Base-by-base conservation (phyloP, 2,113 vertebrate genomes). In the Thamnophis sirtalis region DNA sequence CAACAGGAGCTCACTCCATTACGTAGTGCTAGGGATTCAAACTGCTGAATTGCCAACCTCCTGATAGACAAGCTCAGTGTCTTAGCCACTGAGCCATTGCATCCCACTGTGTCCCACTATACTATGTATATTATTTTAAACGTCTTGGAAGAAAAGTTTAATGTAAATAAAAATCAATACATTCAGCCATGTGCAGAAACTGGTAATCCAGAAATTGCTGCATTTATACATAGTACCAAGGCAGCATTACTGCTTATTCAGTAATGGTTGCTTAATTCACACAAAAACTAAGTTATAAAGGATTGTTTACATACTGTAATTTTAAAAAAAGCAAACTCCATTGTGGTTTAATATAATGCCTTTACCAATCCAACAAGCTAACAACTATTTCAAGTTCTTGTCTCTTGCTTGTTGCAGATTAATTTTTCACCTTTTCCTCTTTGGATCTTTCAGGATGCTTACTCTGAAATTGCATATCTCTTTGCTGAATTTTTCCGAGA, bases 401-500 rank as follows among this genome's bases (percentile, higher is more conserved):
- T 89, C 92, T 91, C 91, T 73, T 85, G 26, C 89, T 19, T 87
- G 15, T 93, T 33, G 80, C 53, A 33, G 86, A 91, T 87, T 92
- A 91, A 86, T 95, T 84, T 88, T 90, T 55, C 90, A 1, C 58
- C 6, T 38, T 53, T 50, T 58, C 7, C 9, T 91, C 53, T 84
- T 55, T 80, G 19, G 95, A 93, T 0, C 95, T 96, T 58, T 2
- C 96, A 99, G 99, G 99, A 99, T 1, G 99, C 99, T 17, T 99
- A 99, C 96, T 99, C 99, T 0, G 99, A 99, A 96, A 99, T 99
- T n/a, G 99, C 99, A 93, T 99, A 99, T 97, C 98, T 99, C 95
- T 99, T 99, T 28, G 99, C 99, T 0, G 99, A 99, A 95, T 99
- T 99, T 93, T 99, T 99, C 97, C 98, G 99, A 94, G 99, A 99